A percentile compares a stretch with the other conserved stretches of the same genome.
Conservation (phyloP, 2,888 invertebrate species). For the Ptycholaimellus sp. region DNA sequence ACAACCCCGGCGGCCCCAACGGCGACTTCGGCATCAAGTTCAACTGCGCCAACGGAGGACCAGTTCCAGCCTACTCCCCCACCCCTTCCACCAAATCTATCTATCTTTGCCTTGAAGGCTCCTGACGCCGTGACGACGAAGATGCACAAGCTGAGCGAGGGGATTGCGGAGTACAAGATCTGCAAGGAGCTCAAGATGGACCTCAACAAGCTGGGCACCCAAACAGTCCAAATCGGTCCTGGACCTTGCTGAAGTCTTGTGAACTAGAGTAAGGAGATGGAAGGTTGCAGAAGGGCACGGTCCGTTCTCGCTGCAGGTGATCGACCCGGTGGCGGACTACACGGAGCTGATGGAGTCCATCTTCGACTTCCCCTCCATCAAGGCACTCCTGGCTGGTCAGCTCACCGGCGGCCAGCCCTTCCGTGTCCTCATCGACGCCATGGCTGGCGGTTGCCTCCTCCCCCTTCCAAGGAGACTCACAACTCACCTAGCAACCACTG, state of each 20-base stretch:
- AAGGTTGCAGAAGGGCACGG: slow-evolving; percentile 37
- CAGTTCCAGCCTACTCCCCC: slow-evolving; percentile 93
- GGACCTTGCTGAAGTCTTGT: not conserved
- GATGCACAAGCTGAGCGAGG: slow-evolving; percentile 55
- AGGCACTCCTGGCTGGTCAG: slow-evolving; percentile 44
- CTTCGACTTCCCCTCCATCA: slow-evolving; percentile 68
- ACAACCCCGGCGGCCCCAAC: slow-evolving; percentile 91
- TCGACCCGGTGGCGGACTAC: slow-evolving; percentile 73
- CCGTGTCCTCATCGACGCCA: slow-evolving; percentile 64
- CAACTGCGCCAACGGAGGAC: slow-evolving; percentile 84
- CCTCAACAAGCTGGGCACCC: slow-evolving; percentile 45
- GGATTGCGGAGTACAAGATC: slow-evolving; percentile 52
- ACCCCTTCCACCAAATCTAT: slow-evolving; percentile 32
- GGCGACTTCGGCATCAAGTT: slow-evolving; percentile 97
- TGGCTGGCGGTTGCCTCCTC: slow-evolving; percentile 58
- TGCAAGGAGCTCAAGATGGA: slow-evolving; percentile 52
- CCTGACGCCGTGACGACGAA: slow-evolving; percentile 56
- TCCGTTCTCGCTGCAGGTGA: slow-evolving; percentile 55
- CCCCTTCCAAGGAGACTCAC: not conserved
- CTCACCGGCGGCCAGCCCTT: slow-evolving; percentile 37
- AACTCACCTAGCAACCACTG: slow-evolving; percentile 13
- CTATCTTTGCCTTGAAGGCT: too few species aligned
- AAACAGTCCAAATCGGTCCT: slow-evolving; percentile 39
- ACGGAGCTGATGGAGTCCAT: slow-evolving; percentile 72
- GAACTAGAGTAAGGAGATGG: too few species aligned